These are phyloP conservation scores for Excalfactoria chinensis DNA, from an alignment of 2,113 vertebrate genomes.

Conservation along the genomic window DNA sequence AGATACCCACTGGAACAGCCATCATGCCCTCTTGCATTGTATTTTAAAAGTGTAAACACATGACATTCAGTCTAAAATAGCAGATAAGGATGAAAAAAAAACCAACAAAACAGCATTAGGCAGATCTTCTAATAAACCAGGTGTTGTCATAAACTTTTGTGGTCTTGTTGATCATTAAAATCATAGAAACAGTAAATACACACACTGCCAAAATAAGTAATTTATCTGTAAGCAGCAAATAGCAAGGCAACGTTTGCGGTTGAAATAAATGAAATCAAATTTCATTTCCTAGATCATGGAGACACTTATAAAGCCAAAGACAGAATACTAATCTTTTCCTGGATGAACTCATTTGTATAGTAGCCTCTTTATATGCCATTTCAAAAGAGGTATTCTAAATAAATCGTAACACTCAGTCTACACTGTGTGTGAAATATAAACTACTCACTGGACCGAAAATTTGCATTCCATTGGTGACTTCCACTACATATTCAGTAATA, in stretches of 20 bases:
- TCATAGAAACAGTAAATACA: not conserved
- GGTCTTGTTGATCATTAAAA: not conserved
- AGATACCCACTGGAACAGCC: not conserved
- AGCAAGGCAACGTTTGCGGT: not conserved
- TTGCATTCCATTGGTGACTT: not conserved
- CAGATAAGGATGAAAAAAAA: not conserved
- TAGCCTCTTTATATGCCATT: not conserved
- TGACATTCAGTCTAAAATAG: not conserved
- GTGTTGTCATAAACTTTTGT: not conserved
- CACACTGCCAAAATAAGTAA: not conserved
- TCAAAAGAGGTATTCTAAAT: not conserved
- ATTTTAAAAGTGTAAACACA: not conserved
- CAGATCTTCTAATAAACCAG: not conserved
- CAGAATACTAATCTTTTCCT: not conserved
- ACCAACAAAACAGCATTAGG: not conserved
- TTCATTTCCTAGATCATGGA: not conserved
- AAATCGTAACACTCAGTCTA: not conserved
- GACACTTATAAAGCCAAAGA: not conserved
- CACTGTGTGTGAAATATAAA: not conserved
- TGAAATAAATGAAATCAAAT: not conserved
- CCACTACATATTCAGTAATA: not conserved
- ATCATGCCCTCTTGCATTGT: not conserved
- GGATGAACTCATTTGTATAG: not conserved
- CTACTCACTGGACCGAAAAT: not conserved
- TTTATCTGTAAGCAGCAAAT: not conserved